Conservation (phyloP, 2,888 invertebrate species). For the Hypolimnas misippus region DNA sequence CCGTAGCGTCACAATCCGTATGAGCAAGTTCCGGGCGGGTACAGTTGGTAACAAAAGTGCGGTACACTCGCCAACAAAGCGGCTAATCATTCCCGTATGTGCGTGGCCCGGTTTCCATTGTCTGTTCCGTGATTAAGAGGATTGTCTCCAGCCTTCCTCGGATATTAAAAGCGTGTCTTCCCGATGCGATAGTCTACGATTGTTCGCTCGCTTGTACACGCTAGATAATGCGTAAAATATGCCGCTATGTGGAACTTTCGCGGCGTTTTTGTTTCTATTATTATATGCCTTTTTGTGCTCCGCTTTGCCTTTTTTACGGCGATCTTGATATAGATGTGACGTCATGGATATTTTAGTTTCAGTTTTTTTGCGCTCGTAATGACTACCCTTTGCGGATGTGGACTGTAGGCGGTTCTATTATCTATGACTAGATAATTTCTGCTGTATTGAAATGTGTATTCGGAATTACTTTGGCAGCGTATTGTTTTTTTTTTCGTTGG, state of each 20-base stretch:
- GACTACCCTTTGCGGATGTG: slow-evolving; percentile 43
- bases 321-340: slow-evolving; percentile 53
- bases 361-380: slow-evolving; percentile 42
- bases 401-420: slow-evolving; percentile 40
- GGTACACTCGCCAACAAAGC: slow-evolving; percentile 61
- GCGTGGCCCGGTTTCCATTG: slow-evolving; percentile 82
- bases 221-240: slow-evolving; percentile 61
- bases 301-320: slow-evolving; percentile 53
- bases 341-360: slow-evolving; percentile 46
- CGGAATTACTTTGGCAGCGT: slow-evolving; percentile 26
- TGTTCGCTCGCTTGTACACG: slow-evolving; percentile 50
- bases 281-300: slow-evolving; percentile 57
- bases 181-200: slow-evolving; percentile 54
- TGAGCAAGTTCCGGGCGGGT: slow-evolving; percentile 54
- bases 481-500: slow-evolving; percentile 15
- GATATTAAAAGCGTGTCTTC: slow-evolving; percentile 81
- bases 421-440: slow-evolving; percentile 41
- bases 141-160: slow-evolving; percentile 80
- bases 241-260: slow-evolving; percentile 59
- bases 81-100: slow-evolving; percentile 75
- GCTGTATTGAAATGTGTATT: slow-evolving; percentile 35
- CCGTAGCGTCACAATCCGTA: slow-evolving; percentile 52
- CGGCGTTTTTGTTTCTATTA: slow-evolving; percentile 64
- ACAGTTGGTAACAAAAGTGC: slow-evolving; percentile 69
- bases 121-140: slow-evolving; percentile 81